Percentiles rank a stretch among this genome's conserved stretches.
Evolutionary conservation across 2,113 vertebrate species (phyloP).

Genomic region (Cichladusa arquata): DNA sequence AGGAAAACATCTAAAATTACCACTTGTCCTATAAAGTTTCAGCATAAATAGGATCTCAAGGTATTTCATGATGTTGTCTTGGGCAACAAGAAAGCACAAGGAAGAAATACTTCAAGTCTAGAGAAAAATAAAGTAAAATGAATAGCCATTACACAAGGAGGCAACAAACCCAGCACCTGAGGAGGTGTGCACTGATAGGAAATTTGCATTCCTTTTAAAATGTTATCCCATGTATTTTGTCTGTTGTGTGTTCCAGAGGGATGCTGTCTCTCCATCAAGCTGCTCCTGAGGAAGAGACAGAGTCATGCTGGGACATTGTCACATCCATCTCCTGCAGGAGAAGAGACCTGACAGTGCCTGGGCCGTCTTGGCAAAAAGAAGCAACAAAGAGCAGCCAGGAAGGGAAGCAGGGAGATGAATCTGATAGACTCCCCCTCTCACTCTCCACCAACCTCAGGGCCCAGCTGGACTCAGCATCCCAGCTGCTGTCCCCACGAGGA

Average conservation of each 20-base stretch:
- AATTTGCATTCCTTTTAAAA: not conserved
- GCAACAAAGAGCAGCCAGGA: conserved; percentile 16
- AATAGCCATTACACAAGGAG: not conserved
- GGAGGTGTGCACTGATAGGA: not conserved
- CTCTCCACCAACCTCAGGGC: not conserved
- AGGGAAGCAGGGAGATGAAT: not conserved
- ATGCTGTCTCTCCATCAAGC: not conserved
- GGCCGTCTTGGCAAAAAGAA: conserved; percentile 18
- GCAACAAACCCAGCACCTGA: not conserved
- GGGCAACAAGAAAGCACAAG: not conserved
- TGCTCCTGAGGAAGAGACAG: not conserved
- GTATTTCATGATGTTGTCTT: not conserved
- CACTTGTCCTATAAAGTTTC: not conserved
- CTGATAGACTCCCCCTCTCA: conserved; percentile 14
- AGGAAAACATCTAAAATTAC: not conserved
- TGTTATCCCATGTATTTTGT: not conserved
- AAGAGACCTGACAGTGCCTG: conserved; percentile 25
- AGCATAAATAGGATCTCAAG: not conserved
- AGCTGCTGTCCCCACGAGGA: conserved; percentile 5
- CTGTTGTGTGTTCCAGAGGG: not conserved
- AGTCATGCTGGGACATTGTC: not conserved
- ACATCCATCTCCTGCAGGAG: not conserved
- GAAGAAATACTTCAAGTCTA: not conserved
- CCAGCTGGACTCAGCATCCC: conserved; percentile 25
- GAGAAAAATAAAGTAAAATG: not conserved